These are phyloP conservation scores for Steinernema khuongi DNA, from an alignment of 1,140 invertebrate genomes.

Conservation along the genomic window DNA sequence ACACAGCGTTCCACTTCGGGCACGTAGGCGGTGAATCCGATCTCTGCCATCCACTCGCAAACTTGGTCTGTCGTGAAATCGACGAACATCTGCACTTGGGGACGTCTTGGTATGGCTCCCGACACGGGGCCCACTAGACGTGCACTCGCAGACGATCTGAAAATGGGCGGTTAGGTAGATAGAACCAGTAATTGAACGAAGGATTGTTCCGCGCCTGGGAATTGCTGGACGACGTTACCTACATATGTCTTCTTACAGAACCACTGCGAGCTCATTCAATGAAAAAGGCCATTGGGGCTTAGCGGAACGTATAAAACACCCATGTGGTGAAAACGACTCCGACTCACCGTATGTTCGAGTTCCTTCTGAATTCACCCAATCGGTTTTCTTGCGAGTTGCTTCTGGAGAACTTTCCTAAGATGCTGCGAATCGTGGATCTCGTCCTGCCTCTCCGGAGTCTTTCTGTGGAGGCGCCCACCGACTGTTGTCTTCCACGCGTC, in stretches of 20 bases:
- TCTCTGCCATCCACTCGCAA: constrained; percentile 76
- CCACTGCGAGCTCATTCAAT: too few species aligned
- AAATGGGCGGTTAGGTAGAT: too few species aligned
- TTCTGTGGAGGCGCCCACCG: constrained; percentile 24
- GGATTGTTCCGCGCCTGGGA: too few species aligned
- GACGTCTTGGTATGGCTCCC: constrained; percentile 44
- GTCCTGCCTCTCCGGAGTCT: constrained; percentile 53
- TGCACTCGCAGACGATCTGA: constrained; percentile 72
- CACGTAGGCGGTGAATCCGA: constrained; percentile 77
- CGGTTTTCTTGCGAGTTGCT: constrained; percentile 69
- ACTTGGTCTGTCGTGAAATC: constrained; percentile 78
- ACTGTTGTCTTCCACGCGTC: constrained; percentile 27
- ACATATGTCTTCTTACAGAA: not conserved
- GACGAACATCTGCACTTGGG: constrained; percentile 60
- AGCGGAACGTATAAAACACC: too few species aligned
- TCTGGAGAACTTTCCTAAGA: constrained; percentile 65
- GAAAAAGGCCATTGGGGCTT: too few species aligned
- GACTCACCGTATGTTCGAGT: constrained; percentile 31
- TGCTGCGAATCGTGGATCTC: constrained; percentile 46
- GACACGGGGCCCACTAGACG: constrained; percentile 63
- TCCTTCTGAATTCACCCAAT: constrained; percentile 63
- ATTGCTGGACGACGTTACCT: constrained; percentile 51
- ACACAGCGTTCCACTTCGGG: constrained; percentile 75
- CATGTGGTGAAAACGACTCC: not conserved
- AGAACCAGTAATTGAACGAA: too few species aligned